Evolutionary conservation across 2,797 vertebrate species (phyloP).

Genomic region (Rhynchotus rufescens): DNA sequence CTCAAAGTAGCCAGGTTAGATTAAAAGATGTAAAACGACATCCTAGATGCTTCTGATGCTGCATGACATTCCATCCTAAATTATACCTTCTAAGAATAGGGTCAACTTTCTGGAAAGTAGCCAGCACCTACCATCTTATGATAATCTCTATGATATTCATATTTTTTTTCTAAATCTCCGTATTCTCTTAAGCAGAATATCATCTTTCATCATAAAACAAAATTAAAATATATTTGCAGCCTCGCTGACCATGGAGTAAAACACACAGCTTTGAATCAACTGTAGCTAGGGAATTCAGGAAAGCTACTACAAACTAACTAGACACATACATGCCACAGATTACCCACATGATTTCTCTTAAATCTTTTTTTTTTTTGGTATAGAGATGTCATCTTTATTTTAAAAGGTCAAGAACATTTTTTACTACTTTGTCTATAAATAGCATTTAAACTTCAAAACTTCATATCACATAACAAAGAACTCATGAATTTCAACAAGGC

Average conservation of each 20-base stretch:
- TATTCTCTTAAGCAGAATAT: not conserved
- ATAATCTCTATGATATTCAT: not conserved
- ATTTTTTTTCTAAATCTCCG: not conserved
- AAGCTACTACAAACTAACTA: not conserved
- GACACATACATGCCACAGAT: not conserved
- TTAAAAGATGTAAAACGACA: constrained; percentile 25
- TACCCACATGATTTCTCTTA: not conserved
- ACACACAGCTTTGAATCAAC: not conserved
- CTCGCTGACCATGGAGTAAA: not conserved
- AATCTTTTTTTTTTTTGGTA: not conserved
- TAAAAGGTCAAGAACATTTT: not conserved
- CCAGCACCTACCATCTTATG: not conserved
- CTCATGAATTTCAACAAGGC: not conserved
- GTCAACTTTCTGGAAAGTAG: constrained; percentile 3
- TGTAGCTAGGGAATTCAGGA: not conserved
- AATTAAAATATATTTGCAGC: constrained; percentile 13
- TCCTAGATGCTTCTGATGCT: not conserved
- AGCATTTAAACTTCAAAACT: not conserved
- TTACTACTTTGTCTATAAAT: not conserved
- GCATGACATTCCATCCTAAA: constrained; percentile 1
- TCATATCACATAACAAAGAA: not conserved
- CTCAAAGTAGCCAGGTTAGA: not conserved
- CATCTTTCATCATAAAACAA: constrained; percentile 8
- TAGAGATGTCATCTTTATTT: not conserved
- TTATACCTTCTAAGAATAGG: constrained; percentile 18